Base-by-base conservation (phyloP, 1,140 invertebrate genomes). In the Grapholita molesta region DNA sequence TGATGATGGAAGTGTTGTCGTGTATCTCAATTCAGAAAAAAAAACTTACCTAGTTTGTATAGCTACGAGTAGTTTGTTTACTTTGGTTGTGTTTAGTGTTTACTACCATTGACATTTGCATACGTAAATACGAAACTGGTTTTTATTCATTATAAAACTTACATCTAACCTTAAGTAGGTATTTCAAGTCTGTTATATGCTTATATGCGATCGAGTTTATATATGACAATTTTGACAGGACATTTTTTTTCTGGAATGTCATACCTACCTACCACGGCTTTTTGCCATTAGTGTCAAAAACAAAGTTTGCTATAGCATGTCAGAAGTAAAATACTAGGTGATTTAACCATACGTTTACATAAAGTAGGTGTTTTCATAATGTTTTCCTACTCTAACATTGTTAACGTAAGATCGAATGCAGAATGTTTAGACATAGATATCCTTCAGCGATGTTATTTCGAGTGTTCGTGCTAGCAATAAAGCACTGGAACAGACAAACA, bases 401-500 rank as follows among this genome's bases (percentile, higher is more conserved):
- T 61, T 61, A 38, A n/a, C 35, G n/a, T n/a, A 38, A 38, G n/a
- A 38, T 38, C 35, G 12, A 66, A 67, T 48, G 72, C 38, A 68
- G 68, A 69, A 5, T 77, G 71, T 72, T 77, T 71, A 75, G 67
- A 80, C 75, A 78, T 77, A 76, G 77, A 77, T 73, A 68, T 70
- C 35, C 68, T 75, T 70, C 72, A 74, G 61, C 74, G 53, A 55
- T 70, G 72, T 68, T 76, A 77, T 74, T 74, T 79, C 75, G 79
- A 78, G 74, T 79, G 75, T 68, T 67, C 71, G 53, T 53, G 64
- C 73, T 68, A 32, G 71, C 66, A 24, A 69, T 71, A 77, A 70
- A 77, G 74, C 76, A 78, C 78, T 80, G 76, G 76, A 67, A 73
- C 74, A 74, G 70, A 80, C 78, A 82, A 86, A 86, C 79, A 82